A percentile compares a stretch with the other conserved stretches of the same genome.
Evolutionary conservation across 2,888 invertebrate species (phyloP).

Genomic region (Chironomus riparius): DNA sequence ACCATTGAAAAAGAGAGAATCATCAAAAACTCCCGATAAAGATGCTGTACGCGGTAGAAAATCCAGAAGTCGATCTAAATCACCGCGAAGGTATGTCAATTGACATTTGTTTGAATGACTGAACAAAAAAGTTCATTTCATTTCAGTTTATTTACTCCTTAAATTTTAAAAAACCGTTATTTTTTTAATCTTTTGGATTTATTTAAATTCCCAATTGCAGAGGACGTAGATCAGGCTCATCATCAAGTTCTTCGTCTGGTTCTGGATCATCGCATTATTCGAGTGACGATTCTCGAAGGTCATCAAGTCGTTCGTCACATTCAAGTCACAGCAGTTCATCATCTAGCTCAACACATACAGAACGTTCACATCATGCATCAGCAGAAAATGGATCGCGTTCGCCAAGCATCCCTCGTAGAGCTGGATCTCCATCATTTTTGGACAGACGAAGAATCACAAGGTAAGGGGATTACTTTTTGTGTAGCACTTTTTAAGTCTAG

Average conservation of each 20-base stretch:
- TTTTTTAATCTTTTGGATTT: constrained; percentile 22
- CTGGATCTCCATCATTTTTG: constrained; percentile 89
- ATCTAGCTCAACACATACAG: constrained; percentile 30
- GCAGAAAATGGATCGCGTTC: constrained; percentile 45
- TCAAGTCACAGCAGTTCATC: constrained; percentile 31
- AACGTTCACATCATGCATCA: constrained; percentile 37
- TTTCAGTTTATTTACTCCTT: not conserved
- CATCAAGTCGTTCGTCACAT: constrained; percentile 34
- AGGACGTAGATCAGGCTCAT: constrained; percentile 32
- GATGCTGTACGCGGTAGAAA: constrained; percentile 31
- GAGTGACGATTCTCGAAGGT: constrained; percentile 32
- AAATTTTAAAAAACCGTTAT: too few species aligned
- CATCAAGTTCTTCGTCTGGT: constrained; percentile 37
- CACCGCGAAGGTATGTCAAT: constrained; percentile 37
- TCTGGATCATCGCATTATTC: constrained; percentile 35
- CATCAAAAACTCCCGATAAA: constrained; percentile 33
- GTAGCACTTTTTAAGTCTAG: constrained; percentile 23
- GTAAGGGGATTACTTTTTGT: constrained; percentile 47
- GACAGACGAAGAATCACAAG: constrained; percentile 91
- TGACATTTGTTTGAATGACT: too few species aligned
- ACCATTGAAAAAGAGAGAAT: constrained; percentile 30
- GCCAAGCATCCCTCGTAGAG: constrained; percentile 66
- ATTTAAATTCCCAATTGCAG: constrained; percentile 1
- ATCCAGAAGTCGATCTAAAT: constrained; percentile 45
- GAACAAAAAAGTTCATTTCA: too few species aligned